Evolutionary conservation across 2,797 vertebrate genomes (phyloP), one percentile per base, ranked within the genome.

Genomic region (Sparidentex hasta): DNA sequence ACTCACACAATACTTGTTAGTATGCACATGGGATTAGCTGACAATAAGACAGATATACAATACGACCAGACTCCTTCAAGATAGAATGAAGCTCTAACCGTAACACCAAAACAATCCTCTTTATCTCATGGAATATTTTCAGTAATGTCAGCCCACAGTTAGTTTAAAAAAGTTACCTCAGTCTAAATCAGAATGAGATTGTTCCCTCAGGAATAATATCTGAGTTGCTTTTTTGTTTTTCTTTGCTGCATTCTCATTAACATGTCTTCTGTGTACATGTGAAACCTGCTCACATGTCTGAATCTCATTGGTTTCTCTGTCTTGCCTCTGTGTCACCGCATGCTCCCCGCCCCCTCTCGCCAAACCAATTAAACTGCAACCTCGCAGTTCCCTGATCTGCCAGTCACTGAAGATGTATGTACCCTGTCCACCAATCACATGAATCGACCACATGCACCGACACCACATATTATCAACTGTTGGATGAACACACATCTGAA

Each of bases 191-290:
- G 11, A 68, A 70, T 62, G 17, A 56, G 23, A 25, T 17, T 46
- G 9, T 56, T 59, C 46, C 65, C 71, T 65, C 17, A 58, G 56
- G 55, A 64, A 58, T 48, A 23, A 46, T 84, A 20, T 51, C 16
- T 20, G 43, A 61, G 67, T 85, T 72, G 83, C 81, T 88, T 85
- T 87, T 80, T 82, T 79, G 71, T 77, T 83, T 92, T 88, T 23
- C 75, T 91, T 89, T 90, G 87, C 92, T 78, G 56, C 93, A 91
- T 93, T 61, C 58, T 89, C 86, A 85, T 91, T 62, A 29, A 52
- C 81, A 48, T 86, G 78, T 92, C 23, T 43, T 56, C 5, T 48
- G 62, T 89, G 74, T 59, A 71, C 82, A 81, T 86, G 74, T 82
- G 81, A 83, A 46, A 50, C 77, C 50, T 43, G 41, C 27, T 85